These are phyloP conservation scores for Ctenicera cuprea DNA, from an alignment of 2,888 invertebrate genomes.

Conservation along the genomic window DNA sequence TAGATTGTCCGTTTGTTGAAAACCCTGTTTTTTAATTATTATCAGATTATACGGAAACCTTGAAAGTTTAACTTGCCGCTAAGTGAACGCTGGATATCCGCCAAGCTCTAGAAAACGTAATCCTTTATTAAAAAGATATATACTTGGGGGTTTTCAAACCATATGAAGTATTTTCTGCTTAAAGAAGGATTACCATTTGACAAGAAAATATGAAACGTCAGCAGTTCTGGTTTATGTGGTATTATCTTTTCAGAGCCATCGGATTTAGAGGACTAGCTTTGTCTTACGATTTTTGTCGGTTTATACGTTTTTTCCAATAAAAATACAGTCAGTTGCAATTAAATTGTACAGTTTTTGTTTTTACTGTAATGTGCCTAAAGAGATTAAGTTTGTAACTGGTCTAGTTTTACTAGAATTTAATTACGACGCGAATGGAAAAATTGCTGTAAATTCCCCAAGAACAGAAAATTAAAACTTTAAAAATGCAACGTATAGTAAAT, in stretches of 20 bases:
- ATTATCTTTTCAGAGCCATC: no score
- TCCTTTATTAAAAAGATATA: slow-evolving; percentile 1
- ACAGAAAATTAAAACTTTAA: no score
- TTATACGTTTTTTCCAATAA: no score
- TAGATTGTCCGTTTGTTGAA: no score
- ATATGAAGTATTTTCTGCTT: neutral
- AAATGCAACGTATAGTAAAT: no score
- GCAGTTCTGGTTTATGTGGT: no score
- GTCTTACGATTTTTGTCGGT: no score
- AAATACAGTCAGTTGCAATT: neutral
- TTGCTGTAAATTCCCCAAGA: no score
- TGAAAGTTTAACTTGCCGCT: neutral
- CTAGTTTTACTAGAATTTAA: neutral
- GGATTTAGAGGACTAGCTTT: no score
- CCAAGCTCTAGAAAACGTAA: neutral
- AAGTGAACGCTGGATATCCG: neutral
- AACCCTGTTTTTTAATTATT: neutral
- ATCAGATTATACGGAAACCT: neutral
- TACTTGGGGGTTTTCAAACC: neutral
- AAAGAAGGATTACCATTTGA: neutral
- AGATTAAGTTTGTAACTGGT: neutral
- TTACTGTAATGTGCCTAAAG: neutral
- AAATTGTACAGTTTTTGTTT: neutral
- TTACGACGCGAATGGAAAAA: neutral
- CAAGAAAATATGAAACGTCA: neutral